Conservation (phyloP, 2,797 vertebrate genomes). For the Zalophus californianus region DNA sequence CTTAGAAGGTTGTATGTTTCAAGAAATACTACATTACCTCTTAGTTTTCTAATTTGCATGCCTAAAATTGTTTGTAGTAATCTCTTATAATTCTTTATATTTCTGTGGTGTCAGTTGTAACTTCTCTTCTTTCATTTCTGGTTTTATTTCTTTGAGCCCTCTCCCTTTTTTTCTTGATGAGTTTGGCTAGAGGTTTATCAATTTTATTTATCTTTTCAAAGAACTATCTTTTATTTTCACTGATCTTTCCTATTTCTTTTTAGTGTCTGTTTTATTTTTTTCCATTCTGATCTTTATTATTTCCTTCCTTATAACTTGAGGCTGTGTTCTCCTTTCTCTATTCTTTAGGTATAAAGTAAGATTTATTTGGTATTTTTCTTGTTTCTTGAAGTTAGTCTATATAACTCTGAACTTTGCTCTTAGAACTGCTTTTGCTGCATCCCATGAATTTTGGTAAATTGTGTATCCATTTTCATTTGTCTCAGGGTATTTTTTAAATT, state of each 20-base stretch:
- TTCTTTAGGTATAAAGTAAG: background rate
- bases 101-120: background rate
- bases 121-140: background rate
- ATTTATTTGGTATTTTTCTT: background rate
- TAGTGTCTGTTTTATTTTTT: background rate
- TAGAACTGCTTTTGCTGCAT: background rate
- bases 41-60: background rate
- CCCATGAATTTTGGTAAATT: background rate
- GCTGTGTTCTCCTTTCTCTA: background rate
- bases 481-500: background rate
- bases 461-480: background rate
- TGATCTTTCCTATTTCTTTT: background rate
- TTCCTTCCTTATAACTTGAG: background rate
- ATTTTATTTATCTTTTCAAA: background rate
- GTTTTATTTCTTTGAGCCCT: background rate
- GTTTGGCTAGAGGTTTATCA: background rate
- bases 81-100: background rate
- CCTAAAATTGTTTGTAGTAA: background rate
- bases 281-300: background rate
- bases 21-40: background rate
- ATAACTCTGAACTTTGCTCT: background rate
- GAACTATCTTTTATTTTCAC: background rate
- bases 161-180: background rate
- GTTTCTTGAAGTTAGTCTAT: background rate
- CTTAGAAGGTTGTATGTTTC: background rate